phyloP scores from a whole-genome alignment of 2,113 vertebrate species.

The Oryzias woworae region DNA sequence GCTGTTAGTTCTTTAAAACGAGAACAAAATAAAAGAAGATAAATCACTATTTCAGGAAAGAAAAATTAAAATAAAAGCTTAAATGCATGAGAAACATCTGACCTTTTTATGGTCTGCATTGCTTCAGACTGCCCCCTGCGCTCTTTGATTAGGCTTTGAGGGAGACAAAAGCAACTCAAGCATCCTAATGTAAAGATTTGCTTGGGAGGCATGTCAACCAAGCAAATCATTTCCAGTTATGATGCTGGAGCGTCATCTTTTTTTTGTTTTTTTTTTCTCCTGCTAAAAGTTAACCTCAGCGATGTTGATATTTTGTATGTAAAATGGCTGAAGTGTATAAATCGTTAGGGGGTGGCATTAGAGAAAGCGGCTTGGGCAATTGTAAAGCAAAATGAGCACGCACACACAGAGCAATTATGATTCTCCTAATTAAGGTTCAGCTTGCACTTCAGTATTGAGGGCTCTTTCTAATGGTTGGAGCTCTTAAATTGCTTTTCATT shows the following conservation, averaged over 20 bases:
- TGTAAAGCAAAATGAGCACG: constrained; percentile 43
- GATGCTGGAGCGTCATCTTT: constrained; percentile 58
- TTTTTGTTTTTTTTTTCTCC: constrained; percentile 25
- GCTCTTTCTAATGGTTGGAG: constrained; percentile 59
- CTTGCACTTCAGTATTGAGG: constrained; percentile 64
- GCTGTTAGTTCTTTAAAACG: too few species aligned
- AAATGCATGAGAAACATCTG: constrained; percentile 41
- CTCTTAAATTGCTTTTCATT: constrained; percentile 71
- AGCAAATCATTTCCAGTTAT: constrained; percentile 57
- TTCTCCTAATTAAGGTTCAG: constrained; percentile 68
- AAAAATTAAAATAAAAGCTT: too few species aligned
- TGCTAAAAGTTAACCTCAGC: constrained; percentile 66
- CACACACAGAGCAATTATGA: constrained; percentile 53
- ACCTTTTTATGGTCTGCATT: constrained; percentile 63
- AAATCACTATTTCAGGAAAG: too few species aligned
- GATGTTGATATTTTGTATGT: constrained; percentile 68
- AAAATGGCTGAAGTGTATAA: constrained; percentile 43
- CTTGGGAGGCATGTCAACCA: constrained; percentile 38
- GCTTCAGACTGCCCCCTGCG: constrained; percentile 4
- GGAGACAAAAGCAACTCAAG: not conserved
- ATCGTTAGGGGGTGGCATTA: constrained; percentile 39
- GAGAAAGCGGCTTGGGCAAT: constrained; percentile 19
- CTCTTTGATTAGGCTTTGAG: constrained; percentile 35
- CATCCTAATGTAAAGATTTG: too few species aligned
- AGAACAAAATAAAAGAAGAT: too few species aligned